Conservation (phyloP, 2,113 vertebrate species). For the Tonatia bakeri region DNA sequence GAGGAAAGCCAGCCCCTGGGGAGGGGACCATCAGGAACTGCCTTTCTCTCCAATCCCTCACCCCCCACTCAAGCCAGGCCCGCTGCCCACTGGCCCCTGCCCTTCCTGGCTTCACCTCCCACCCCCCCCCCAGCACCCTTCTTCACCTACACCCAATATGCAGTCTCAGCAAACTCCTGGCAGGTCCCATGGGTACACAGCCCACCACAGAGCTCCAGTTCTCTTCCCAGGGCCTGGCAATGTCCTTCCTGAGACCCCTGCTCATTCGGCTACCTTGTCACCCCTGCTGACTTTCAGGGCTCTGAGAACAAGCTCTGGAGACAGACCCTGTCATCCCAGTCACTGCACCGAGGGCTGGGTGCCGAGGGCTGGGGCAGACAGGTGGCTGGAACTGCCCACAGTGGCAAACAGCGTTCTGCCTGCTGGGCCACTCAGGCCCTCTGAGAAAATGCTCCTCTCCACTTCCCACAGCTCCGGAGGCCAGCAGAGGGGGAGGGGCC, state of each 20-base stretch:
- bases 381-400: not conserved
- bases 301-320: not conserved
- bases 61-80: constrained; percentile 65
- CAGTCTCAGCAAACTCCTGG: not conserved
- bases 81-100: not conserved
- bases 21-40: constrained; percentile 75
- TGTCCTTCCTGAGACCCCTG: not conserved
- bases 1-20: constrained; percentile 77
- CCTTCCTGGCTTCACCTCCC: no score
- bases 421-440: not conserved
- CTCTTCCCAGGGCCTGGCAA: not conserved
- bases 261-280: not conserved
- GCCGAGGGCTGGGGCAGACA: no score
- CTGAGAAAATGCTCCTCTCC: not conserved
- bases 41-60: constrained; percentile 76
- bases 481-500: not conserved
- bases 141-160: not conserved
- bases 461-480: rapidly evolving
- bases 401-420: not conserved
- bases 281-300: not conserved
- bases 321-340: not conserved
- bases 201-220: no score
- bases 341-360: no score
- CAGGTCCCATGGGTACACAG: not conserved
- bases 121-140: not conserved